phyloP scores from a whole-genome alignment of 2,888 invertebrate species.

The Mellilla xanthometata region DNA sequence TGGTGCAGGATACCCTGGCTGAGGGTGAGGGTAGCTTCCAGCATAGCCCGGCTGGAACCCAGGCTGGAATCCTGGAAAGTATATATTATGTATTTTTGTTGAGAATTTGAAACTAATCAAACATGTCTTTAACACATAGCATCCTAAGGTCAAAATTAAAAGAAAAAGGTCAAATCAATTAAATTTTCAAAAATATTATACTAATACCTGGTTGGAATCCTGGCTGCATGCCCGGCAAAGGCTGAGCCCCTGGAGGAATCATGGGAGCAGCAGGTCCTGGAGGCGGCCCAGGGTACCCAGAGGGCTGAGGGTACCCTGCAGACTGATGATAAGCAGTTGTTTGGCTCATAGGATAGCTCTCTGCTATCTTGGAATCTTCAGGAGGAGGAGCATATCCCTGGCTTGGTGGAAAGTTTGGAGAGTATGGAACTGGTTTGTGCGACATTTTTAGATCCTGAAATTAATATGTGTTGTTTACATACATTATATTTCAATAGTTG shows the following conservation, averaged over 20 bases:
- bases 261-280: conserved; percentile 40
- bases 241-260: conserved; percentile 61
- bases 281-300: conserved; percentile 59
- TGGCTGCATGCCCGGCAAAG: conserved; percentile 64
- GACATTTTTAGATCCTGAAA: conserved; percentile 52
- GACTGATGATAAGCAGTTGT: conserved; percentile 26
- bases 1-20: conserved; percentile 49
- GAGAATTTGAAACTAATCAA: too few relatives aligned
- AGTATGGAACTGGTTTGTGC: conserved; percentile 66
- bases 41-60: conserved; percentile 52
- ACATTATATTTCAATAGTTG: neutral
- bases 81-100: too few relatives aligned
- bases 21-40: conserved; percentile 50
- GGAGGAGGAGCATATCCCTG: conserved; percentile 70
- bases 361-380: conserved; percentile 50
- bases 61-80: conserved; percentile 56
- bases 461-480: neutral
- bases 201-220: conserved; percentile 60
- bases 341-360: conserved; percentile 55
- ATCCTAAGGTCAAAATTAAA: too few relatives aligned
- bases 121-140: too few relatives aligned
- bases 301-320: conserved; percentile 27
- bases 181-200: too few relatives aligned
- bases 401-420: conserved; percentile 70
- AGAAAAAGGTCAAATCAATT: too few relatives aligned